Percentiles rank a stretch among this genome's conserved stretches.
Conservation (phyloP, 2,113 vertebrate species). For the Desmodus rotundus region DNA sequence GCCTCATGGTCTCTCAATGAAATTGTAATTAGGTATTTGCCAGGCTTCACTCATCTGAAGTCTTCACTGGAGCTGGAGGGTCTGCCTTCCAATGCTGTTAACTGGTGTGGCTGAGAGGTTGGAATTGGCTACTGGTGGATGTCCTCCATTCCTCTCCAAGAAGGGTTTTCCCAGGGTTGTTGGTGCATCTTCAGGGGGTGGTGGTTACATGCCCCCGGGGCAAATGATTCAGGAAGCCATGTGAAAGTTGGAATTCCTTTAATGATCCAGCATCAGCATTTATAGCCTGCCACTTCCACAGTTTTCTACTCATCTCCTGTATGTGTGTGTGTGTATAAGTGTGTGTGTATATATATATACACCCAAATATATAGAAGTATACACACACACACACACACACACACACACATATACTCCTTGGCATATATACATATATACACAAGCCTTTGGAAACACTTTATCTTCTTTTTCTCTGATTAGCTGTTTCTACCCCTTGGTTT, state of each 20-base stretch:
- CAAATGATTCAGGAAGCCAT: background rate
- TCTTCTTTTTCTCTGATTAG: background rate
- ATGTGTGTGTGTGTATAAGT: no score
- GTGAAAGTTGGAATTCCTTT: background rate
- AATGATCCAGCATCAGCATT: background rate
- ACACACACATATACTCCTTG: background rate
- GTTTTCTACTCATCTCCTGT: background rate
- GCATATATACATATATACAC: background rate
- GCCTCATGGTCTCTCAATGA: background rate
- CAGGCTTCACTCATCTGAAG: background rate
- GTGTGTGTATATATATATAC: no score
- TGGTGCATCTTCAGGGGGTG: background rate
- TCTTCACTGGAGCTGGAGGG: background rate
- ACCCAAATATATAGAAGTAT: no score
- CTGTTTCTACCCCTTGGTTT: background rate
- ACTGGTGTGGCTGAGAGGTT: background rate
- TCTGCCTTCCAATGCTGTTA: background rate
- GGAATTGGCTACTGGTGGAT: background rate
- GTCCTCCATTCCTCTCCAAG: background rate
- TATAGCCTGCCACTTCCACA: background rate
- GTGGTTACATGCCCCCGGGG: background rate
- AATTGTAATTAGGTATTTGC: background rate
- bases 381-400: no score
- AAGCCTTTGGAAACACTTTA: background rate
- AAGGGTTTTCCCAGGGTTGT: background rate